Evolutionary conservation across 2,113 vertebrate genomes (phyloP).

Genomic region (Scophthalmus maximus): DNA sequence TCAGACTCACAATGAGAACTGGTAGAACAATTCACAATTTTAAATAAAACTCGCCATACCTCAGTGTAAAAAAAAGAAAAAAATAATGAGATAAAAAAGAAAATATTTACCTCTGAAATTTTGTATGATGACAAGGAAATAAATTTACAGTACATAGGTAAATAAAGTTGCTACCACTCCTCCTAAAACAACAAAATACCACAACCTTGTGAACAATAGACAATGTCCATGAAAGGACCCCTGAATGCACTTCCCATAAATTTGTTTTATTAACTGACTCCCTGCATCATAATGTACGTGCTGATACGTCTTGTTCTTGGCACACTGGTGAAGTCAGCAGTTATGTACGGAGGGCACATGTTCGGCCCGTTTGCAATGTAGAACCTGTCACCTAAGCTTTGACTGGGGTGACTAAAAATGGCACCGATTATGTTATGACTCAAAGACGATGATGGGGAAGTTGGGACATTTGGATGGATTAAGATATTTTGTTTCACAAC

Average conservation of each 20-base stretch:
- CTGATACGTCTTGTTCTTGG: conserved; percentile 41
- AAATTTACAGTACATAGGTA: background rate
- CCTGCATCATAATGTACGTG: conserved; percentile 8
- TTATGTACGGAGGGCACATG: conserved; percentile 12
- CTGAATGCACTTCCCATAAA: background rate
- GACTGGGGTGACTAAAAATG: conserved; percentile 77
- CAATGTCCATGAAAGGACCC: conserved; percentile 4
- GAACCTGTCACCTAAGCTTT: conserved; percentile 59
- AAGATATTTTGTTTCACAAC: conserved; percentile 77
- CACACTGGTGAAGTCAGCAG: conserved; percentile 16
- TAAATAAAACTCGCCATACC: background rate
- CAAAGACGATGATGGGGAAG: conserved; percentile 56
- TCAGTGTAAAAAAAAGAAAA: background rate
- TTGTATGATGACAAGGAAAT: background rate
- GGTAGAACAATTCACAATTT: background rate
- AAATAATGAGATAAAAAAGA: too few relatives aligned
- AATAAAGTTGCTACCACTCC: background rate
- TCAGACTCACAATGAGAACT: background rate
- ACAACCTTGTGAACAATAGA: background rate
- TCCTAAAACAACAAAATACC: background rate
- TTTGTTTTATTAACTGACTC: conserved; percentile 14
- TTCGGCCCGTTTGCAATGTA: conserved; percentile 44
- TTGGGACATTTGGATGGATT: conserved; percentile 62
- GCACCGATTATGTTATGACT: conserved; percentile 72
- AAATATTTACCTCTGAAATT: too few relatives aligned